Evolutionary conservation across 2,797 vertebrate genomes (phyloP), one percentile per base, ranked within the genome.

Genomic region (Crossoptilon crossoptilon): DNA sequence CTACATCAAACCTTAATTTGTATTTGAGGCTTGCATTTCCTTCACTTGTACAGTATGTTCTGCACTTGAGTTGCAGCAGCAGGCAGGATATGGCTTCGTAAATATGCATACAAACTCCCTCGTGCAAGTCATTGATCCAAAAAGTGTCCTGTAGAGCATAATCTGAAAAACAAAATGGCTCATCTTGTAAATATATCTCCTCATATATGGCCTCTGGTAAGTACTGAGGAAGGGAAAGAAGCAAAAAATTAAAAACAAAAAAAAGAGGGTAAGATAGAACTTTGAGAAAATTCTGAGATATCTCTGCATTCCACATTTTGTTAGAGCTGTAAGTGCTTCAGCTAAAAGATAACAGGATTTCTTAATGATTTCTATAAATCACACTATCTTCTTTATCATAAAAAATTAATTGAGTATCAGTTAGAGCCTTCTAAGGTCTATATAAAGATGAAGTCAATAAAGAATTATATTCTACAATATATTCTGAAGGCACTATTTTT

Each of bases 131-230:
- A 87, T 69, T 9, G 58, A 91, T 87, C 78, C 90, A 94, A 91
- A 95, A 97, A 96, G 95, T 79, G 58, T 84, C 63, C 72, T 74
- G 24, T 66, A 62, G 49, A 88, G 51, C 29, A 86, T 92, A 96
- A 88, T 74, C 26, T 6, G 2, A 74, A 88, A 84, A 88, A 70
- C 53, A 88, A 44, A 88, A 75, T 87, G 33, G 14, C n/a, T 88
- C 60, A 49, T 7, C 31, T n/a, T 63, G 31, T 44, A 86, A 74
- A 73, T 6, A 31, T 21, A 41, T 14, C 7, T 75, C n/a, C 41
- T 75, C 48, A 51, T 29, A 60, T 48, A 59, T 19, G 79, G 22
- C 13, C 14, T 82, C 64, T 23, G 11, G 5, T 55, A 78, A 68
- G 15, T 64, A 39, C 10, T 70, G 14, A 11, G 24, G 23, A 27